phyloP scores from a whole-genome alignment of 2,888 invertebrate genomes.

The Hirtodrosophila histrioides region DNA sequence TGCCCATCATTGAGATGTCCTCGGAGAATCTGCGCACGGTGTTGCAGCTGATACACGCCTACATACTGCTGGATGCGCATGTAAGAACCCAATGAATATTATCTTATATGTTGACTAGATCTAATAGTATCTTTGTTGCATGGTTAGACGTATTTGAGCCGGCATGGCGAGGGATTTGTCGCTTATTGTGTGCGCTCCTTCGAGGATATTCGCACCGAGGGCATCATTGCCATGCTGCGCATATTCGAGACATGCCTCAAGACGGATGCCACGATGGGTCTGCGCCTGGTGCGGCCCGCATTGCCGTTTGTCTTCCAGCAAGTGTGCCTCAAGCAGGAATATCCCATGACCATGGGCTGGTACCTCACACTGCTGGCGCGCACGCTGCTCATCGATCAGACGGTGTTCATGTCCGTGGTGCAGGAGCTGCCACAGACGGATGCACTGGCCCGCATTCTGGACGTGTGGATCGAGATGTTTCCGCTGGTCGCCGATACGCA shows the following conservation, averaged over 20 bases:
- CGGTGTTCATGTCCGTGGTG: slow-evolving; percentile 86
- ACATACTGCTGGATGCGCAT: slow-evolving; percentile 90
- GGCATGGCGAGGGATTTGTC: slow-evolving; percentile 89
- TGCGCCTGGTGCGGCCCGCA: slow-evolving; percentile 88
- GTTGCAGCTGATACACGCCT: slow-evolving; percentile 92
- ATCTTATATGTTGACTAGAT: background rate
- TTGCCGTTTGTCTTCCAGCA: slow-evolving; percentile 87
- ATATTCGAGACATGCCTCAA: slow-evolving; percentile 91
- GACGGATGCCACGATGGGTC: slow-evolving; percentile 89
- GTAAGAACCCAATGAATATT: slow-evolving; percentile 15
- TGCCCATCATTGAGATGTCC: slow-evolving; percentile 91
- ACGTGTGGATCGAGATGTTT: slow-evolving; percentile 92
- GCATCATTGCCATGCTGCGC: slow-evolving; percentile 89
- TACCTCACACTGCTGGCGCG: slow-evolving; percentile 92
- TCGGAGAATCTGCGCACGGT: slow-evolving; percentile 92
- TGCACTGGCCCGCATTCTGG: slow-evolving; percentile 89
- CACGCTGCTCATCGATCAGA: slow-evolving; percentile 89
- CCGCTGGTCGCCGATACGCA: slow-evolving; percentile 89
- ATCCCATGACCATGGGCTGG: slow-evolving; percentile 90
- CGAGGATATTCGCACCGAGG: slow-evolving; percentile 91
- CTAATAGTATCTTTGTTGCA: slow-evolving; percentile 2
- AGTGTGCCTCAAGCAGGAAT: slow-evolving; percentile 89
- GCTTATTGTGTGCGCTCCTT: slow-evolving; percentile 89
- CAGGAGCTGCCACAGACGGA: slow-evolving; percentile 86
- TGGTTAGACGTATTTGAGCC: slow-evolving; percentile 88